Base-by-base conservation (phyloP, 2,888 invertebrate species). In the Linnaemya vulpina region DNA sequence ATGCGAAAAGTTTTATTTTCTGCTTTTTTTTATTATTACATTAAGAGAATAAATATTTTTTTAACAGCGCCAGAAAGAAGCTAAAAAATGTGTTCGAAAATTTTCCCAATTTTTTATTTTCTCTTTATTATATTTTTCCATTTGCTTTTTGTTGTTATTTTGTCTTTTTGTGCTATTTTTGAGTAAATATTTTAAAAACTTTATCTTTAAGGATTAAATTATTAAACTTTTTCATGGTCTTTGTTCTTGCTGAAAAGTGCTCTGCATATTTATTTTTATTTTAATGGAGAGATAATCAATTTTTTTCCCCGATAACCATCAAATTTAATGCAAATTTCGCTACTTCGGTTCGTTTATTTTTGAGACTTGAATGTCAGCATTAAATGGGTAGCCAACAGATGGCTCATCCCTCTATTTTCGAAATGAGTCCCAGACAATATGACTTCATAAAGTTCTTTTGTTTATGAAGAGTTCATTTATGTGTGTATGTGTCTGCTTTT, bases 141-240 rank as follows among this genome's bases (percentile, higher is more conserved):
- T 51, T 20, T 74, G 49, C 49, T 8, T 25, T 7, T n/a, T 58
- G 0, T 49, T 15, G 0, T 1, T 20, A 17, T 62, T 1, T 1
- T 15, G 17, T 46, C 20, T 7, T 35, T 9, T 20, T 20, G 35
- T 40, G 7, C 17, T 25, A 30, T 30, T 30, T 25, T 25, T 49
- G 7, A 9, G 13, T 9, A 11, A 17, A 35, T 38, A 38, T 76
- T n/a, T 43, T 51, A 13, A 40, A 77, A 73, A 71, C 68, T 43
- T 60, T 49, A 81, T 38, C 60, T 68, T 78, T 78, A 63, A 53
- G 60, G 78, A 84, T 84, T 77, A 77, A 81, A 81, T 77, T 77
- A 62, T 63, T 77, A 11, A 60, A 67, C 30, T 65, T 60, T 53
- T 67, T 76, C 5, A 30, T 22, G n/a, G 17, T 15, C 13, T 53